Base-by-base conservation (phyloP, 2,888 invertebrate species). In the Criorhina ranunculi region DNA sequence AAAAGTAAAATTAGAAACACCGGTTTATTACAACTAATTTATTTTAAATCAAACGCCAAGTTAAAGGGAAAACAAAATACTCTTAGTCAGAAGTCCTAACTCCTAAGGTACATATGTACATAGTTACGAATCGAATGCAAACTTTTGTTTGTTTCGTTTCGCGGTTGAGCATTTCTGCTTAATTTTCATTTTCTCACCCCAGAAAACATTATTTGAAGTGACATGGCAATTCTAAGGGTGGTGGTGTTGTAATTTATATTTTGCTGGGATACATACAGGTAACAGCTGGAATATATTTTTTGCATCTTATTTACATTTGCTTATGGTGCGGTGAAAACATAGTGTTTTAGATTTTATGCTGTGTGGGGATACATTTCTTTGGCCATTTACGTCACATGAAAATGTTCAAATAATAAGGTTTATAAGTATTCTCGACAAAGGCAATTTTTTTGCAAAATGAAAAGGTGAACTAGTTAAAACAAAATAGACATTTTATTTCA, bases 181-280 rank as follows among this genome's bases (percentile, higher is more conserved):
- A 64, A 35, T 62, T 73, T 73, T 73, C 62, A 73, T 73, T 73
- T 62, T 62, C 73, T 55, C 31, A 72, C 46, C 17, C 46, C 46
- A 5, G 17, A 9, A 46, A 46, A 46, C 19, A 46, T 46, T 46
- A 46, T 19, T 19, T 33, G 19, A 44, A 37, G 44, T 55, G 73
- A 73, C 44, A 64, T 5, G n/a, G 11, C 19, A 53, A n/a, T 73
- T 51, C 15, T 17, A 44, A 42, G 12, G 35, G 53, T 73, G 46
- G 46, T 9, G 46, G 55, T 17, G 44, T 40, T 55, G 44, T 40
- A 33, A 51, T 49, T 44, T 57, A 19, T 46, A 19, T 19, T 46
- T 46, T 12, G 5, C 9, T 19, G 11, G 5, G 12, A 9, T 37
- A 37, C 46, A 59, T 31, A 57, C 9, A 40, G 40, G 33, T 51